These are phyloP conservation scores for Oryzias curvinotus DNA, from an alignment of 2,113 vertebrate genomes.

Conservation along the genomic window DNA sequence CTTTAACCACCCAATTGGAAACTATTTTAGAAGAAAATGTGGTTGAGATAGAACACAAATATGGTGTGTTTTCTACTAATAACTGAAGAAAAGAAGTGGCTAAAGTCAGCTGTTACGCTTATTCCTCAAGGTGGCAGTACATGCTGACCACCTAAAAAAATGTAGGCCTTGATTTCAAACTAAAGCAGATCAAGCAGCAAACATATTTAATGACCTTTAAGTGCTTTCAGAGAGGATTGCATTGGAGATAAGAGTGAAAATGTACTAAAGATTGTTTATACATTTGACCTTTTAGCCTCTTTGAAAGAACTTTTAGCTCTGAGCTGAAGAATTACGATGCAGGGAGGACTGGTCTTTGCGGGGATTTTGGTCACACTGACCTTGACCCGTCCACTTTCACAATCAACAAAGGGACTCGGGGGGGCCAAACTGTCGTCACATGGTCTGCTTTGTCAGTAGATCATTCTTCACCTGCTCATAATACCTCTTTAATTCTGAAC, in stretches of 20 bases:
- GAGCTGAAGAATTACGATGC: constrained; percentile 18
- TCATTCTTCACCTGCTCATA: constrained; percentile 57
- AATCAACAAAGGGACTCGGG: constrained; percentile 38
- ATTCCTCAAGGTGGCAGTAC: constrained; percentile 59
- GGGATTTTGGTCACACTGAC: constrained; percentile 41
- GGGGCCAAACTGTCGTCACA: constrained; percentile 31
- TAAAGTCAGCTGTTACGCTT: not conserved
- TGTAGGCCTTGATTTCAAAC: constrained; percentile 18
- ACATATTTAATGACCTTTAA: constrained; percentile 22
- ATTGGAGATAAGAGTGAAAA: not conserved
- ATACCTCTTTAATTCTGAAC: constrained; percentile 6
- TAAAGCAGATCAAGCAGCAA: constrained; percentile 2
- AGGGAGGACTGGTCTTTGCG: constrained; percentile 19
- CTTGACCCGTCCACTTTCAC: constrained; percentile 32
- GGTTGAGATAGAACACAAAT: too few relatives aligned
- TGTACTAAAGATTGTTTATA: constrained; percentile 3
- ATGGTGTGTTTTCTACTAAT: too few relatives aligned
- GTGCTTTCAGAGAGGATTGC: constrained; percentile 10
- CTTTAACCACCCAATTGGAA: too few relatives aligned
- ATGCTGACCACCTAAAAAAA: not conserved
- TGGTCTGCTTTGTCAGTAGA: constrained; percentile 35
- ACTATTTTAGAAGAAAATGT: too few relatives aligned
- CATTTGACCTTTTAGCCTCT: constrained; percentile 7
- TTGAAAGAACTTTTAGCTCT: constrained; percentile 26
- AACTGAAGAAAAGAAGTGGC: not conserved